Evolutionary conservation across 2,888 invertebrate genomes (phyloP), one percentile per base, ranked within the genome.

Genomic region (Nomada fabriciana): DNA sequence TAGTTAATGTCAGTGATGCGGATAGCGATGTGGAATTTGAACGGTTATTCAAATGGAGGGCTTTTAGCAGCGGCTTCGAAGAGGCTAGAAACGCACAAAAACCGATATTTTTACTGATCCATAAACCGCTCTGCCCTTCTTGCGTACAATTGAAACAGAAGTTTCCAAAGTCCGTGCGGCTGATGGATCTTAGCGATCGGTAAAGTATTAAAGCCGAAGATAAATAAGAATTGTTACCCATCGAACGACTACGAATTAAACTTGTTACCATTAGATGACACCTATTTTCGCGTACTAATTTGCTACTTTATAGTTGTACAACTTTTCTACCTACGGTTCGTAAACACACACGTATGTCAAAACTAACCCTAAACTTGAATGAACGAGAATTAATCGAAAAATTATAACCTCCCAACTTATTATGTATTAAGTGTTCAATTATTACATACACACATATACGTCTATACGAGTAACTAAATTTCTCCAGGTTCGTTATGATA

Each of bases 51-150:
- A 90, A 89, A 69, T 92, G 92, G 92, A 85, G 55, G n/a, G 75
- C 73, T 64, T 67, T 91, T 2, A 64, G 77, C 1, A 65, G 83
- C 3, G 92, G 90, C 18, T 92, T 92, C 72, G 36, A 71, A 11
- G 89, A 91, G 63, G 91, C 91, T 4, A 89, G 87, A 42, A 25
- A 20, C 29, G 60, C 10, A 9, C 65, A 76, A 0, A 96, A 96
- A 89, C 96, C 96, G 0, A 90, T 96, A 57, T 96, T 96, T 95
- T 91, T 96, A 0, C 94, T 96, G 2, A 95, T 96, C 50, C 96
- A 96, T 91, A 96, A 96, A 90, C 94, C 95, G 0, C 96, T 96
- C 95, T 96, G 96, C 91, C 94, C 95, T 2, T 95, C 96, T 2
- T 96, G 96, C 89, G 95, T 95, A 92, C 95, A 95, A 69, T 92